Evolutionary conservation across 2,888 invertebrate species (phyloP), one percentile per base, ranked within the genome.

Genomic region (Graphium colonna): DNA sequence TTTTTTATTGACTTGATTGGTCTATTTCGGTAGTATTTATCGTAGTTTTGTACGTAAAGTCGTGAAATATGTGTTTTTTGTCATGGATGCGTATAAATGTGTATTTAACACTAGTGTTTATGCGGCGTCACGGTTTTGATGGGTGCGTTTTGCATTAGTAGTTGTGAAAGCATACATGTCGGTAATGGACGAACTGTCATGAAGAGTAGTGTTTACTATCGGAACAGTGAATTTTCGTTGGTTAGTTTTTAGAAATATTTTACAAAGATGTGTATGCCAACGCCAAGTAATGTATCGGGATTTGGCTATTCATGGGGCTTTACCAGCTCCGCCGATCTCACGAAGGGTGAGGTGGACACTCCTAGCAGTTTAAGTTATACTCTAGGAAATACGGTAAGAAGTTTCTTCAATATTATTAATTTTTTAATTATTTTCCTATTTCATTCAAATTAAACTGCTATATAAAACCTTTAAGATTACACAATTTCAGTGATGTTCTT

Each of bases 261-360:
- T 55, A 61, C 71, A 64, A 90, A 82, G 75, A 90, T 90, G 90
- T 90, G 90, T 85, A 90, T 90, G 90, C 90, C 90, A 64, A 90
- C 89, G 61, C 89, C 89, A 67, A 89, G 82, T 61, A 90, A 90
- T 82, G 90, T 90, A 56, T 80, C 90, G 71, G 88, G 89, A 59
- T 90, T 90, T 71, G 90, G 89, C 48, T 90, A 90, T 68, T 83
- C 89, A 59, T 90, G 90, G 90, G 88, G 88, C 60, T 90, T 90
- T 68, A 85, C 89, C 57, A 87, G 87, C 58, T 73, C 88, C 12
- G 86, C 88, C 39, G 90, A 90, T 60, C 86, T 88, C 59, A 84
- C 87, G 49, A 90, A 90, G 67, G 81, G 78, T 60, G 90, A 90
- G 67, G 89, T 90, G 69, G 90, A 90, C 55, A 83, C 88, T 51